Base-by-base conservation (phyloP, 2,113 vertebrate genomes). In the Fukomys damarensis region DNA sequence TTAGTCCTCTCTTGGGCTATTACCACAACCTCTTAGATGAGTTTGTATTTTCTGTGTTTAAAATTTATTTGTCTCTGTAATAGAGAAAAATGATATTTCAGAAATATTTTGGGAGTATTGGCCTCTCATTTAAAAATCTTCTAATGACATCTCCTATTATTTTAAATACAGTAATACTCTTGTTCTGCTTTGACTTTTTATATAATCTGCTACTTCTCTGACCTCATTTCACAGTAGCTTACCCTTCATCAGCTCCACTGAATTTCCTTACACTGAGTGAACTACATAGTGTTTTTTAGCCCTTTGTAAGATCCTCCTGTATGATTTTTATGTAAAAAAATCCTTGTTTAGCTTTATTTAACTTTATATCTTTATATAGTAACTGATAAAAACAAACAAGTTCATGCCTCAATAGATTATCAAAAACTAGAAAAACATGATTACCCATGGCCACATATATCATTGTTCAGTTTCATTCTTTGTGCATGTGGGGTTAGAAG, bases 101-200 rank as follows among this genome's bases (percentile, higher is more conserved):
- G 24, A 89, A 89, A 81, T 56, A 68, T 80, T 52, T 72, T 81
- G 68, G 20, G 56, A 54, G 17, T 68, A n/a, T 89, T 38, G 81
- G 10, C 66, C 13, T 79, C 49, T 63, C 54, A 2, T 80, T 93
- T 95, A 88, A 80, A 80, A 65, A 38, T 5, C 1, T 7, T 88
- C 43, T 7, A 89, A 2, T 85, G 63, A 41, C n/a, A 5, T 30
- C 14, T 88, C 28, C 24, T 68, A 22, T n/a, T 72, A 72, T 61
- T 87, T 41, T 19, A 49, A 89, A 86, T 80, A 88, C 74, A 88
- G 54, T 49, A 1, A 35, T 74, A 38, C 14, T 72, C 12, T 24
- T 61, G n/a, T 52, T 86, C 3, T 77, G 16, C 14, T 86, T 94
- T 91, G 52, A 5, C 2, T 7, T 70, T 3, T 91, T 30, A 88